A percentile compares a stretch with the other conserved stretches of the same genome.
phyloP scores from a whole-genome alignment of 2,888 invertebrate genomes.

The Chrysomela aeneicollis region DNA sequence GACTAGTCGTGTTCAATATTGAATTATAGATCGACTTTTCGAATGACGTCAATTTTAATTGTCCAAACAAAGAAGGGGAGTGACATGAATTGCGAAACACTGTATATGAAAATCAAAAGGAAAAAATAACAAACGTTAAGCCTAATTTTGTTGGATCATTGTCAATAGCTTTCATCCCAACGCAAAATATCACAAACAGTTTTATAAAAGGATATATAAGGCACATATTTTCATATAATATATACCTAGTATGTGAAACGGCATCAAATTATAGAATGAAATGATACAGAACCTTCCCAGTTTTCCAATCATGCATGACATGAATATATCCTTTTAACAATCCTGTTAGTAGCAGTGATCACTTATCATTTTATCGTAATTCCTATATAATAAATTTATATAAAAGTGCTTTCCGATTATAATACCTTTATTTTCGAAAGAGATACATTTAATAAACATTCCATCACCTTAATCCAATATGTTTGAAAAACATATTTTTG shows the following conservation, averaged over 20 bases:
- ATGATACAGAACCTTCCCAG: conserved; percentile 10
- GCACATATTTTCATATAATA: conserved; percentile 25
- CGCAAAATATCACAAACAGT: conserved; percentile 15
- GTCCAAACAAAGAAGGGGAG: no score
- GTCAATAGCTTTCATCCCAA: background rate
- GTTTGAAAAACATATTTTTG: background rate
- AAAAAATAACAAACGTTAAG: no score
- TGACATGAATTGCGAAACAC: no score
- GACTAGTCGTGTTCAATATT: no score
- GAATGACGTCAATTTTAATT: no score
- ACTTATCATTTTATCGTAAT: no score
- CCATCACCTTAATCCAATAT: background rate
- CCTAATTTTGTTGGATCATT: no score
- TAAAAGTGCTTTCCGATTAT: background rate
- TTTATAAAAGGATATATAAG: conserved; percentile 34
- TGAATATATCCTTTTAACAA: conserved; percentile 33
- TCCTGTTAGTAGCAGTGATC: conserved; percentile 5
- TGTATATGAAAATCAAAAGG: no score
- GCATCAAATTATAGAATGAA: background rate
- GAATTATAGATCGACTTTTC: no score
- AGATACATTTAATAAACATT: background rate
- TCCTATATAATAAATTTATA: no score
- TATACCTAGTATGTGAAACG: conserved; percentile 12
- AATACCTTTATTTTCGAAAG: no score
- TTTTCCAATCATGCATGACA: conserved; percentile 15